A percentile compares a stretch with the other conserved stretches of the same genome.
Conservation (phyloP, 2,888 invertebrate genomes). For the Masnerella sp. region DNA sequence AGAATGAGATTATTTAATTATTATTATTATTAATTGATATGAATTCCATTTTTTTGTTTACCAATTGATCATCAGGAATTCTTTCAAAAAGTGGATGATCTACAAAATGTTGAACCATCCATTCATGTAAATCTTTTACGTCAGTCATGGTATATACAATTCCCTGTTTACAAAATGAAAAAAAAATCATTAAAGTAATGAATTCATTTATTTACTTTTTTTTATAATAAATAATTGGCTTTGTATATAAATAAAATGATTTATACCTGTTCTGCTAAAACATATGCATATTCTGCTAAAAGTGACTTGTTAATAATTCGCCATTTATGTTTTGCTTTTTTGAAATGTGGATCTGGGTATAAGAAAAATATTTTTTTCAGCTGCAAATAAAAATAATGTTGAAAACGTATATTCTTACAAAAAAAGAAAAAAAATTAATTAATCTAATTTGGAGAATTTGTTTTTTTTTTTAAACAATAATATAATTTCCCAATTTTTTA, state of each 20-base stretch:
- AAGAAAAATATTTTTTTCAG: slow-evolving; percentile 98
- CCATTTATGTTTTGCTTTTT: slow-evolving; percentile 99
- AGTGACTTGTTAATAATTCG: slow-evolving; percentile 96
- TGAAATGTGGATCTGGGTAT: slow-evolving; percentile 99
- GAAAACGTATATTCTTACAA: too few relatives aligned
- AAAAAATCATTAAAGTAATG: slow-evolving; percentile 1
- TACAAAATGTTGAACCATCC: slow-evolving; percentile 96
- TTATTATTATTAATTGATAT: neutral
- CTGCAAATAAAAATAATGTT: slow-evolving; percentile 76
- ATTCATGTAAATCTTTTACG: slow-evolving; percentile 96
- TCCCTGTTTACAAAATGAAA: slow-evolving; percentile 81
- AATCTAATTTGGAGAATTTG: too few relatives aligned
- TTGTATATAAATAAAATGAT: neutral
- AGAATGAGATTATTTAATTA: neutral
- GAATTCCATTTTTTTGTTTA: slow-evolving; percentile 69
- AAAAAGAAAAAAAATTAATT: too few relatives aligned
- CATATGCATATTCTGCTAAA: slow-evolving; percentile 98
- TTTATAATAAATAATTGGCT: slow-evolving; percentile 13
- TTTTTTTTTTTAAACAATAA: too few relatives aligned
- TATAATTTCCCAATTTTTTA: too few relatives aligned
- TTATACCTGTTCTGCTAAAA: slow-evolving; percentile 87
- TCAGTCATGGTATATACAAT: slow-evolving; percentile 98
- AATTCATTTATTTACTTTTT: too few relatives aligned
- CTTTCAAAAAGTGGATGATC: slow-evolving; percentile 93
- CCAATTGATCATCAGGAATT: slow-evolving; percentile 86